These are phyloP conservation scores for Gymnoscelis rufifasciata DNA, from an alignment of 2,888 invertebrate genomes.

Conservation along the genomic window DNA sequence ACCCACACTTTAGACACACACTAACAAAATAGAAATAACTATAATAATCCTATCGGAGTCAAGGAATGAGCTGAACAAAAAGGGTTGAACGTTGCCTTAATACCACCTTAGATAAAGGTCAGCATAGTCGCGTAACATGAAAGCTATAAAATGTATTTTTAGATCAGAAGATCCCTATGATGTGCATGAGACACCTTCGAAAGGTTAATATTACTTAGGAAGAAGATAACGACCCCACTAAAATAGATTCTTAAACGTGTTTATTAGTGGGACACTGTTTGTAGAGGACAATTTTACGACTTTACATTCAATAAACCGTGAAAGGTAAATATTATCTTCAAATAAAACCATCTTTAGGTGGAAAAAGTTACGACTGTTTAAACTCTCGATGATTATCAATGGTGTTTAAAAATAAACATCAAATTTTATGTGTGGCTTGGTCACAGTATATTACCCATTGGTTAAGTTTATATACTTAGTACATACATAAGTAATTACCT, in stretches of 20 bases:
- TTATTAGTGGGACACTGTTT: conserved; percentile 27
- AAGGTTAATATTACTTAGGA: conserved; percentile 4
- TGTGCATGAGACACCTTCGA: conserved; percentile 2
- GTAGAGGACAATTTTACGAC: conserved; percentile 30
- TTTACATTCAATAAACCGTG: conserved; percentile 26
- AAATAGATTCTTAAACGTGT: conserved; percentile 18
- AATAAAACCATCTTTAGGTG: conserved; percentile 16
- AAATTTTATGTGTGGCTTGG: too few relatives aligned
- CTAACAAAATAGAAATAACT: too few relatives aligned
- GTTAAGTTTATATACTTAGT: too few relatives aligned
- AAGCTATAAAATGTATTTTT: too few relatives aligned
- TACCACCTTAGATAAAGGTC: too few relatives aligned
- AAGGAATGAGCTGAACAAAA: too few relatives aligned
- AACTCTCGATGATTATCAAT: not conserved
- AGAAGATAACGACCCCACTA: conserved; percentile 5
- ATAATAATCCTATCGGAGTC: too few relatives aligned
- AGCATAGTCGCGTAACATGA: not conserved
- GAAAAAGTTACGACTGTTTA: conserved; percentile 2
- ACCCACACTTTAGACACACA: too few relatives aligned
- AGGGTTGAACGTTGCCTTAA: too few relatives aligned
- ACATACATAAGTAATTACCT: too few relatives aligned
- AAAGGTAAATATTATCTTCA: conserved; percentile 26
- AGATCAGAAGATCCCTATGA: too few relatives aligned
- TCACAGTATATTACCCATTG: too few relatives aligned
- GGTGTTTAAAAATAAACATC: not conserved